These are phyloP conservation scores for Nettapus auritus DNA, from an alignment of 2,113 vertebrate species.

Conservation along the genomic window DNA sequence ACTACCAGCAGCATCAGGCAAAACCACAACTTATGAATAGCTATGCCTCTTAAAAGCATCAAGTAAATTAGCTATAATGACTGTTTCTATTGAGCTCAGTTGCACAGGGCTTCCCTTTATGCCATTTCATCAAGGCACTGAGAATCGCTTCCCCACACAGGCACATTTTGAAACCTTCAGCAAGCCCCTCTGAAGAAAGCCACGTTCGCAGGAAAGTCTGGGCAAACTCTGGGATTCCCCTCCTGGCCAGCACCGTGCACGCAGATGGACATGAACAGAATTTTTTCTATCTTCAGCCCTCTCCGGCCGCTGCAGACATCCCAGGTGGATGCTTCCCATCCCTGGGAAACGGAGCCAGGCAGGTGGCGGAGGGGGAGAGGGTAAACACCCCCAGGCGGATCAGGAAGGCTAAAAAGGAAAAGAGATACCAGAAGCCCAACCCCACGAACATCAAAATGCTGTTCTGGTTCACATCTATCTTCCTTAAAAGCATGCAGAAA, in stretches of 20 bases:
- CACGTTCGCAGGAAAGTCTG: not conserved
- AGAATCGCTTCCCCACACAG: conserved; percentile 5
- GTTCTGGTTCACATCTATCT: not conserved
- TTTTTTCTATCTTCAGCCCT: not conserved
- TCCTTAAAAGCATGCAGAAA: not conserved
- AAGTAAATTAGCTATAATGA: conserved; percentile 56
- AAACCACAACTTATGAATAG: conserved; percentile 55
- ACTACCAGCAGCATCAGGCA: conserved; percentile 55
- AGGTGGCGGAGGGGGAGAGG: not conserved
- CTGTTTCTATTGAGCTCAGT: conserved; percentile 38
- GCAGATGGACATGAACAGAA: not conserved
- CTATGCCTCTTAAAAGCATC: conserved; percentile 30
- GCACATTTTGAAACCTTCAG: conserved; percentile 12
- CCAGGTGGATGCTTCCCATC: not conserved
- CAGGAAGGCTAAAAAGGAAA: not conserved
- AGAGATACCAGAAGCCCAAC: not conserved
- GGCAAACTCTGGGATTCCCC: not conserved
- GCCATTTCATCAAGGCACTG: conserved; percentile 9
- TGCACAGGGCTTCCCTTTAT: conserved; percentile 29
- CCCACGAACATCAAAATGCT: not conserved
- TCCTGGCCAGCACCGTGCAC: not conserved
- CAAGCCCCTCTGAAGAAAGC: not conserved
- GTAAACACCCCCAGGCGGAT: not conserved
- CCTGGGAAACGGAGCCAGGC: not conserved
- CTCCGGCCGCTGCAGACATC: not conserved